These are phyloP conservation scores for Varecia variegata DNA, from an alignment of 2,797 vertebrate genomes.

Conservation along the genomic window DNA sequence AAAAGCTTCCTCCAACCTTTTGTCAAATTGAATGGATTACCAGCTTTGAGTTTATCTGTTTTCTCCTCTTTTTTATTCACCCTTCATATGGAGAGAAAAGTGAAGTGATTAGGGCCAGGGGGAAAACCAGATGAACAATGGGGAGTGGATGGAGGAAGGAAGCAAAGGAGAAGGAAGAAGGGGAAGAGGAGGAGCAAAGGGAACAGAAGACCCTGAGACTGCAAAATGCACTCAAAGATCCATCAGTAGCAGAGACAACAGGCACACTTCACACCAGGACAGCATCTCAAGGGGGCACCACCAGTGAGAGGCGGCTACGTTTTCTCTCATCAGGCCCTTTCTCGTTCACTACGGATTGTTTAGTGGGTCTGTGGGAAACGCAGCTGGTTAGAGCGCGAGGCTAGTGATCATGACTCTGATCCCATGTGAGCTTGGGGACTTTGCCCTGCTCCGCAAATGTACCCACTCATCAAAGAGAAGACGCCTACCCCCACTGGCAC, in stretches of 20 bases:
- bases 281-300: background rate
- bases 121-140: too few relatives aligned
- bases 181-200: background rate
- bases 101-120: background rate
- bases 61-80: background rate
- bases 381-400: background rate
- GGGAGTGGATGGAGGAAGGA: background rate
- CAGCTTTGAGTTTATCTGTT: background rate
- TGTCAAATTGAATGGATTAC: background rate
- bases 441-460: background rate
- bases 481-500: background rate
- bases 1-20: background rate
- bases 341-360: background rate
- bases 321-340: background rate
- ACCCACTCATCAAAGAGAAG: background rate
- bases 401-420: background rate
- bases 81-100: background rate
- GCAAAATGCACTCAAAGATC: background rate
- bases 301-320: background rate
- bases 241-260: background rate
- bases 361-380: background rate
- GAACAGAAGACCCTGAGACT: rapidly evolving
- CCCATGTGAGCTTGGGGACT: background rate
- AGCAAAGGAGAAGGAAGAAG: background rate
- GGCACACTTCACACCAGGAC: background rate